These are phyloP conservation scores for Eupithecia centaureata DNA, from an alignment of 2,888 invertebrate genomes.

Conservation along the genomic window DNA sequence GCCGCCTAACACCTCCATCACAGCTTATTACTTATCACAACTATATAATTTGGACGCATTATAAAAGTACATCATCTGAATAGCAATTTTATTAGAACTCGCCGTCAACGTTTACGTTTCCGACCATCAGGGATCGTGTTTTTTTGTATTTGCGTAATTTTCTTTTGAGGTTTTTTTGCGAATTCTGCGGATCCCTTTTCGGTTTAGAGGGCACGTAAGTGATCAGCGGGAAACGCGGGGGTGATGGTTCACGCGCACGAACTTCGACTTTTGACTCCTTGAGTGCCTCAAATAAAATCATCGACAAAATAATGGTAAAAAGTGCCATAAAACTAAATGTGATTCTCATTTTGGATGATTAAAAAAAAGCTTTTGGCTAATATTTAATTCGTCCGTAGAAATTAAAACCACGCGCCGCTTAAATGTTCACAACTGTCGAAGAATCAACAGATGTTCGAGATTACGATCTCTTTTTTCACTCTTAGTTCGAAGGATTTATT, in stretches of 20 bases:
- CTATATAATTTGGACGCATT: slow-evolving; percentile 78
- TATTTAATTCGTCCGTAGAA: background rate
- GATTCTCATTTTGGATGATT: background rate
- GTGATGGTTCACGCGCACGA: background rate
- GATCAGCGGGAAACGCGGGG: background rate
- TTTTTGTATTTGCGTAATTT: background rate
- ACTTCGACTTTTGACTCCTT: background rate
- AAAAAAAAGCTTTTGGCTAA: background rate
- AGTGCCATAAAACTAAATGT: background rate
- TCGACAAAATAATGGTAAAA: background rate
- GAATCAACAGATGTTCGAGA: background rate
- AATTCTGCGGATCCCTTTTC: background rate
- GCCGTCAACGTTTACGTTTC: slow-evolving; percentile 62
- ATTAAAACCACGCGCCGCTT: background rate
- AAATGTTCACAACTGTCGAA: background rate
- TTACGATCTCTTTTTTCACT: too few relatives aligned
- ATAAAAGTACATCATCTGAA: slow-evolving; percentile 66
- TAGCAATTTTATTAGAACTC: slow-evolving; percentile 80
- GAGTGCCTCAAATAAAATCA: background rate
- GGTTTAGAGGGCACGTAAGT: background rate
- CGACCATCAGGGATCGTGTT: background rate
- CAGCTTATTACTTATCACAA: slow-evolving; percentile 54
- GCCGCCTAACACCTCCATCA: slow-evolving; percentile 49
- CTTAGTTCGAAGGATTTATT: too few relatives aligned
- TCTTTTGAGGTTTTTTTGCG: background rate